phyloP scores from a whole-genome alignment of 1,140 invertebrate species.

The Solenopsis fugax region DNA sequence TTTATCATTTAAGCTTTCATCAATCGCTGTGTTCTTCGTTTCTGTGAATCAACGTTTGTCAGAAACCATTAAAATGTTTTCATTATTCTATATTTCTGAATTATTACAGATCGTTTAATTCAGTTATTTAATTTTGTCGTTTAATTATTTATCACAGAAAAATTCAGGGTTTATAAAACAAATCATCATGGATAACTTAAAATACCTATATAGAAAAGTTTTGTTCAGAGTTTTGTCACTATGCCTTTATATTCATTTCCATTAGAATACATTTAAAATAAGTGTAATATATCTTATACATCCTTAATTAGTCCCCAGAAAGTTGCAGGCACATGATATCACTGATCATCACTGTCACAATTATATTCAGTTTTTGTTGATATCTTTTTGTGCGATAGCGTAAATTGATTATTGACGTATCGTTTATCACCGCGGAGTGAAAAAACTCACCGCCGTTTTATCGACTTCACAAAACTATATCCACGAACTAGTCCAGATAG shows the following conservation, averaged over 20 bases:
- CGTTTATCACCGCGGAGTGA: conserved; percentile 26
- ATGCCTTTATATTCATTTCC: too few relatives aligned
- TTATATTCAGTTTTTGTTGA: background rate
- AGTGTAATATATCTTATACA: too few relatives aligned
- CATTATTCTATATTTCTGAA: background rate
- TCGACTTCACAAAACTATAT: background rate
- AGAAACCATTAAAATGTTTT: background rate
- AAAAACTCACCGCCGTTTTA: background rate
- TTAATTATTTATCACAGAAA: background rate
- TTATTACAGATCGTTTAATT: background rate
- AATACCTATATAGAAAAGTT: too few relatives aligned
- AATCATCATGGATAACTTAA: too few relatives aligned
- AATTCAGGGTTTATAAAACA: background rate
- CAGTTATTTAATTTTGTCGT: too few relatives aligned
- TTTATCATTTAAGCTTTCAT: background rate
- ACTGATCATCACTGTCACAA: conserved; percentile 16
- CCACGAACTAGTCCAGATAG: background rate
- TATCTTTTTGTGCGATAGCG: background rate
- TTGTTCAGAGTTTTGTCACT: too few relatives aligned
- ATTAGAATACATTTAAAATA: too few relatives aligned
- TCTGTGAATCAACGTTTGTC: background rate
- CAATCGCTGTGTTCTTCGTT: background rate
- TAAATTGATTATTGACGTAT: background rate
- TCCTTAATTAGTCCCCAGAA: background rate
- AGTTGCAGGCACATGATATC: background rate